These are phyloP conservation scores for Sympetrum striolatum DNA, from an alignment of 2,888 invertebrate species.

Conservation along the genomic window DNA sequence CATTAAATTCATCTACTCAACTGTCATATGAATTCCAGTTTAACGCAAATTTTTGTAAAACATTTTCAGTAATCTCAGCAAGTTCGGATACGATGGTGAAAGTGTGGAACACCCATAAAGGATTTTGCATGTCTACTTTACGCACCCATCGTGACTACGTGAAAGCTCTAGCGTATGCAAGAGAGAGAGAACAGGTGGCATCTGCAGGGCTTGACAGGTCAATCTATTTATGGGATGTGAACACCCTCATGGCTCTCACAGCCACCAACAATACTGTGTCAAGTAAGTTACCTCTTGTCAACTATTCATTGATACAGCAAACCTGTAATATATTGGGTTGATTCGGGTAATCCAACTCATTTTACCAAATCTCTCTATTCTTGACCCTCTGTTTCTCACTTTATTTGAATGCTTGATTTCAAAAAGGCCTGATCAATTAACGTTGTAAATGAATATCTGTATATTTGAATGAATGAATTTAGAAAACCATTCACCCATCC, in stretches of 20 bases:
- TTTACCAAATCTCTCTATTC: no score
- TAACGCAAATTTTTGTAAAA: not conserved
- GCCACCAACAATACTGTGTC: constrained; percentile 99
- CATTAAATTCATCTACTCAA: no score
- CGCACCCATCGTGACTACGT: constrained; percentile 99
- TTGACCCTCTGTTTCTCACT: no score
- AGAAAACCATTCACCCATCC: no score
- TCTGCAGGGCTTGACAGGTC: constrained; percentile 96
- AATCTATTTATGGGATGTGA: constrained; percentile 98
- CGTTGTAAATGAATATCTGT: no score
- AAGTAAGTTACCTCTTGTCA: constrained; percentile 65
- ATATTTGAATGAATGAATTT: no score
- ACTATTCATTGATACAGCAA: constrained; percentile 26
- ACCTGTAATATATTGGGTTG: no score
- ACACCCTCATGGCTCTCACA: constrained; percentile 94
- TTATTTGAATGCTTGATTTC: no score
- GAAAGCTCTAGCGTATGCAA: constrained; percentile 95
- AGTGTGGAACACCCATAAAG: constrained; percentile 99
- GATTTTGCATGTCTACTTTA: constrained; percentile 98
- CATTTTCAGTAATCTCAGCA: constrained; percentile 88
- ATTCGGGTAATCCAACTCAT: no score
- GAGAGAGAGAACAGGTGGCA: constrained; percentile 93
- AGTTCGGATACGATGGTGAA: constrained; percentile 99
- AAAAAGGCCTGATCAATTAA: no score
- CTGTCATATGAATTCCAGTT: not conserved